Evolutionary conservation across 2,888 invertebrate species (phyloP), one percentile per base, ranked within the genome.

Genomic region (Drosophila mimica): DNA sequence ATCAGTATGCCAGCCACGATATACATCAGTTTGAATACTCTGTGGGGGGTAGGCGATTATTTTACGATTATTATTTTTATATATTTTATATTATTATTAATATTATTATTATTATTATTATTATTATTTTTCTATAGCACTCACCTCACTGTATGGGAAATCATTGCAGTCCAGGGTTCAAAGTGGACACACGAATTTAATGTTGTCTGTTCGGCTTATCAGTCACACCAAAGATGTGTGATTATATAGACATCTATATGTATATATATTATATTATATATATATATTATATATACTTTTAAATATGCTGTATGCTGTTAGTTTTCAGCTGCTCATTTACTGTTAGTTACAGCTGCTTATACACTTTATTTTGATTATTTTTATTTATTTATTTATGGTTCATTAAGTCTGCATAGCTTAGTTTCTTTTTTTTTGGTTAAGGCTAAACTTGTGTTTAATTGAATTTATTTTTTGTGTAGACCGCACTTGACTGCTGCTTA

Each of bases 21-120:
- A 76, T 92, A 92, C 83, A 92, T 91, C 76, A 92, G 83, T 78
- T 92, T 92, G 65, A 92, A 90, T 65, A 92, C 92, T 82, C 92
- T 92, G 46, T 28, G 58, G 67, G 36, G 53, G 59, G 25, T 17
- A 7, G 13, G 4, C 28, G 8, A 3, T 30, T 5, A 17, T 43
- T 3, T 11, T 20, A 2, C n/a, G n/a, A 43, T 43, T 43, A 20
- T 20, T 11, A 5, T 2, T 11, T 2, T 46, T 25, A 0, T 4
- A 4, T 2, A 46, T 46, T 25, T 8, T 15, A 25, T 25, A 20
- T 43, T 13, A 20, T 20, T 20, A n/a, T n/a, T n/a, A n/a, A n/a
- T n/a, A n/a, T 20, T 1, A 20, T 46, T 46, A n/a, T 13, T 20
- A 20, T 5, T 43, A 25, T 13, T 46, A 7, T 3, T 3, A 13